Conservation (phyloP, 2,888 invertebrate genomes). For the Nomada ferruginata region DNA sequence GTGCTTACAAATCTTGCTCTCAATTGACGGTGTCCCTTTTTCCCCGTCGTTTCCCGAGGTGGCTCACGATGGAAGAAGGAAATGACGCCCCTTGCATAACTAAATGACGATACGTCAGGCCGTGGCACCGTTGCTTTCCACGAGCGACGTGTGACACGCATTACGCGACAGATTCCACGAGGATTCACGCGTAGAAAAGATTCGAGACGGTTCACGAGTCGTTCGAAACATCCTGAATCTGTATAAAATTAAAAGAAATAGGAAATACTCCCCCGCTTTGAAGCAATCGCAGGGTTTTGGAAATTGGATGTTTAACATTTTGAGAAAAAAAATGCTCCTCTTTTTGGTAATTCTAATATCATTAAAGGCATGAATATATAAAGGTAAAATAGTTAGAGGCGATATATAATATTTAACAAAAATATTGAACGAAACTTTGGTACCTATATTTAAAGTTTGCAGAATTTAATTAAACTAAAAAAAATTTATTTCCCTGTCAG, state of each 20-base stretch:
- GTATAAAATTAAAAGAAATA: neutral
- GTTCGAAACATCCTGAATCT: neutral
- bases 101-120: constrained; percentile 65
- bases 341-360: too few species aligned
- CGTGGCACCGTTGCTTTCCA: constrained; percentile 66
- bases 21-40: constrained; percentile 49
- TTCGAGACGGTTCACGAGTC: constrained; percentile 2
- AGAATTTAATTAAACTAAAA: too few species aligned
- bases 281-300: too few species aligned
- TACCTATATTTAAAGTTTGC: too few species aligned
- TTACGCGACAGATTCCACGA: constrained; percentile 67
- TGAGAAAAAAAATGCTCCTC: too few species aligned
- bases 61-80: constrained; percentile 69
- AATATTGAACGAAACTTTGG: too few species aligned
- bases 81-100: constrained; percentile 71
- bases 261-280: neutral
- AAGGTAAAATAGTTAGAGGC: too few species aligned
- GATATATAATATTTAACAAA: too few species aligned
- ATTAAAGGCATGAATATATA: too few species aligned
- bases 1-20: constrained; percentile 59
- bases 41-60: constrained; percentile 48
- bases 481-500: too few species aligned
- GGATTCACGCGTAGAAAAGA: constrained; percentile 28
- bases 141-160: constrained; percentile 68
- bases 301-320: too few species aligned